Evolutionary conservation across 2,888 invertebrate genomes (phyloP), one percentile per base, ranked within the genome.

Genomic region (Acanthacorydalis orientalis): DNA sequence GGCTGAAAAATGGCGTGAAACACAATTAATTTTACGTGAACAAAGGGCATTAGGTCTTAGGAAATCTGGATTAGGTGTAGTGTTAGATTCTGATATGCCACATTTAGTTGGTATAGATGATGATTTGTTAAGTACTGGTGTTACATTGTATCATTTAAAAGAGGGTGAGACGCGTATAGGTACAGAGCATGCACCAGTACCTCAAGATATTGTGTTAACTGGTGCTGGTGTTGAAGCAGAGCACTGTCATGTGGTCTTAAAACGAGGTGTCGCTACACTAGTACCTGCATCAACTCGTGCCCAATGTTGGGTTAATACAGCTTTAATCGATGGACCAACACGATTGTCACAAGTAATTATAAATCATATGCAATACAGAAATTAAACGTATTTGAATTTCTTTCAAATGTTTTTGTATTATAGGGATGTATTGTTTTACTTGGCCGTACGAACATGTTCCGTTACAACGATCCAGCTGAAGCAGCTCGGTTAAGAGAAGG

Each of bases 41-140:
- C 89, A 91, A 64, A 81, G 84, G 60, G 86, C 89, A 4, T 68
- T 90, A 31, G 91, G 89, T 0, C 67, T 92, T 48, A 70, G 91
- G 39, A 91, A 90, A 67, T 84, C 89, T 40, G 88, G 88, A 0
- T 77, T 85, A 0, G 92, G 92, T 0, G 89, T 91, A 0, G 87
- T 90, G 2, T 67, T 90, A 44, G 89, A 90, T 64, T 90, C 90
- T 0, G 89, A 90, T 60, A 81, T 86, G 74, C 92, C 92, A 0
- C 92, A 93, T 68, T 74, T 93, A 6, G 85, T 92, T 45, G 88
- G 89, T 33, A 90, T 92, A 53, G 91, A 91, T 58, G 91, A 91
- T 59, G 89, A 92, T 64, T 68, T 87, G 42, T 75, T 89, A 42
- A 89, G 85, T 49, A 92, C 92, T 0, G 92, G 92, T 0, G 89